These are phyloP conservation scores for Octomys mimax DNA, from an alignment of 2,797 vertebrate genomes.

Conservation along the genomic window DNA sequence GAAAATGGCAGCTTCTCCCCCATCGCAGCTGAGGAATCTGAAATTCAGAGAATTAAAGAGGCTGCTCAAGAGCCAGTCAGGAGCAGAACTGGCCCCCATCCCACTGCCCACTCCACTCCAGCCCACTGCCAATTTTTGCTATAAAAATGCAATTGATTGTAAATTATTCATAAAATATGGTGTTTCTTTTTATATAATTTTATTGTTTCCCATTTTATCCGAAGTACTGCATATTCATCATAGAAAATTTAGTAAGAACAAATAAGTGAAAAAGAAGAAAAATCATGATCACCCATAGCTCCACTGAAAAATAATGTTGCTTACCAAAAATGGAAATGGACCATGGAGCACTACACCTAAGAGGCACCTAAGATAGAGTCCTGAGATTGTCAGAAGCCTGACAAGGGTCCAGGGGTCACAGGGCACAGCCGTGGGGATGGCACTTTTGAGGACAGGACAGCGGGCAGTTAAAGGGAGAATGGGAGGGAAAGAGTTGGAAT, in stretches of 20 bases:
- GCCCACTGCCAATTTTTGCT: slow-evolving; percentile 76
- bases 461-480: neutral
- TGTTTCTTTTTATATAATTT: slow-evolving; percentile 82
- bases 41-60: slow-evolving; percentile 70
- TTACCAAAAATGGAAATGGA: slow-evolving; percentile 11
- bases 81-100: slow-evolving; percentile 73
- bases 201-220: slow-evolving; percentile 84
- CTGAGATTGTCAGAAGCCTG: neutral
- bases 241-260: slow-evolving; percentile 79
- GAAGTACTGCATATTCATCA: slow-evolving; percentile 83
- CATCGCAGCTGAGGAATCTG: slow-evolving; percentile 72
- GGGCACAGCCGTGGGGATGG: neutral
- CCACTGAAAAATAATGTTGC: slow-evolving; percentile 8
- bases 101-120: slow-evolving; percentile 73
- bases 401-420: neutral
- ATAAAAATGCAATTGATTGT: slow-evolving; percentile 82
- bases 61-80: slow-evolving; percentile 60
- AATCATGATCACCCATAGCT: slow-evolving; percentile 66
- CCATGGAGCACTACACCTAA: neutral
- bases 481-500: neutral
- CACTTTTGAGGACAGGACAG: neutral
- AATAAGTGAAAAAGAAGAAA: slow-evolving; percentile 77
- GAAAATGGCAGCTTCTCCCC: slow-evolving; percentile 54
- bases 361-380: neutral
- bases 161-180: slow-evolving; percentile 86